Conservation (phyloP, 2,113 vertebrate genomes). For the Blennius ocellaris region DNA sequence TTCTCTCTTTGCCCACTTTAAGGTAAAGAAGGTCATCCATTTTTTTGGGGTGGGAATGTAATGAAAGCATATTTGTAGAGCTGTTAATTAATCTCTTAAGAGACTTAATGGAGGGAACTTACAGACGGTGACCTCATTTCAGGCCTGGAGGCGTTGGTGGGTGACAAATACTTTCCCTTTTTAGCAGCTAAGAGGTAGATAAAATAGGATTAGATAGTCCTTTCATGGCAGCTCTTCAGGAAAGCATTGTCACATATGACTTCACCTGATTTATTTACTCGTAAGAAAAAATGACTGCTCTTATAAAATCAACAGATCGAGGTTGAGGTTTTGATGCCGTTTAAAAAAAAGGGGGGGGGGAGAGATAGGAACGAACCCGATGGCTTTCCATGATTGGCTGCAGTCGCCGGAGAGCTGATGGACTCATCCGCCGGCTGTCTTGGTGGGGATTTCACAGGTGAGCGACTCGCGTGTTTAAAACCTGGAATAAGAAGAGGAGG, state of each 20-base stretch:
- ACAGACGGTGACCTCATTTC: conserved; percentile 80
- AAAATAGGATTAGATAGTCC: conserved; percentile 75
- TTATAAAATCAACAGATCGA: conserved; percentile 51
- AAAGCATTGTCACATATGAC: conserved; percentile 67
- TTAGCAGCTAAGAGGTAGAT: conserved; percentile 80
- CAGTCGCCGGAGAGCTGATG: conserved; percentile 30
- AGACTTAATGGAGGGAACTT: conserved; percentile 80
- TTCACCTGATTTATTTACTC: conserved; percentile 56
- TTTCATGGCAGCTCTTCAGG: conserved; percentile 66
- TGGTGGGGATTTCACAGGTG: conserved; percentile 61
- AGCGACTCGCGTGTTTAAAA: conserved; percentile 32
- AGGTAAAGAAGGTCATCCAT: conserved; percentile 58
- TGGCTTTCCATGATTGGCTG: conserved; percentile 47
- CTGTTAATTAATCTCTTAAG: conserved; percentile 82
- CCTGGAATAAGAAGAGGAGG: conserved; percentile 50
- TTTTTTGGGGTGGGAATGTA: conserved; percentile 46
- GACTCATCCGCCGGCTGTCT: conserved; percentile 60
- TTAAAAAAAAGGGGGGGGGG: background rate
- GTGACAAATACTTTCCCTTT: conserved; percentile 79
- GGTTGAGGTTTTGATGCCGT: conserved; percentile 16
- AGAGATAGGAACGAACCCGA: conserved; percentile 49
- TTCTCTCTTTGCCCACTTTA: conserved; percentile 46
- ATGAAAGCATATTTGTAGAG: conserved; percentile 73
- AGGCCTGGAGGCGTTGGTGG: conserved; percentile 69
- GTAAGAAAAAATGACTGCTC: conserved; percentile 10